Base-by-base conservation (phyloP, 2,113 vertebrate genomes). In the Pachyramphus minor region DNA sequence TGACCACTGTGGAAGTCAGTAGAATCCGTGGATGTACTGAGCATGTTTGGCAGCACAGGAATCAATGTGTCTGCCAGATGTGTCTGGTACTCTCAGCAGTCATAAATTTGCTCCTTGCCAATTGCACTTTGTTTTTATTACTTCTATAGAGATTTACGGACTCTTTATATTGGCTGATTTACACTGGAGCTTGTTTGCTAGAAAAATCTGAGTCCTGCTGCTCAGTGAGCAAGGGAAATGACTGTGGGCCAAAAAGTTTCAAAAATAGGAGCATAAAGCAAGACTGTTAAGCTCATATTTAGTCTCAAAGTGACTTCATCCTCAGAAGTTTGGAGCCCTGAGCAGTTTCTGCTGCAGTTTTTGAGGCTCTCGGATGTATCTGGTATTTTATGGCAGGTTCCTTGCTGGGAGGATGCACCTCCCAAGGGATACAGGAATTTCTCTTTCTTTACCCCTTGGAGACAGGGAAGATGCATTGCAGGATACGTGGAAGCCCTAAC, bases 151-250 rank as follows among this genome's bases (percentile, higher is more conserved):
- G 92, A 97, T 97, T 96, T 97, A 94, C 5, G 12, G 87, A 95
- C 92, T 95, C 87, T 95, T 96, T 95, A 90, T 95, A 89, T 95
- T 94, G 94, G 94, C 95, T 96, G 90, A 90, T 95, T 90, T 77
- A 93, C 82, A 90, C 3, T 11, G 94, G 81, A 90, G 72, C 67
- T 94, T 93, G 82, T 95, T 95, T 92, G 84, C 89, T 92, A 93
- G 87, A 87, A 97, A 88, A 90, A 72, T 60, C 47, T 9, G 5
- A 80, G 88, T 74, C 35, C 47, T 84, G 79, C 91, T 93, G 92
- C 82, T 33, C 91, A 44, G 69, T 5, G 20, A 95, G 79, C 17
- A 44, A 77, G 80, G 62, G 76, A 81, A 85, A 74, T 89, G 22
- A 89, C 33, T 77, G 1, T 18, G 55, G 49, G 84, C 92, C 93